phyloP scores from a whole-genome alignment of 2,113 vertebrate species.

The Zapus hudsonius region DNA sequence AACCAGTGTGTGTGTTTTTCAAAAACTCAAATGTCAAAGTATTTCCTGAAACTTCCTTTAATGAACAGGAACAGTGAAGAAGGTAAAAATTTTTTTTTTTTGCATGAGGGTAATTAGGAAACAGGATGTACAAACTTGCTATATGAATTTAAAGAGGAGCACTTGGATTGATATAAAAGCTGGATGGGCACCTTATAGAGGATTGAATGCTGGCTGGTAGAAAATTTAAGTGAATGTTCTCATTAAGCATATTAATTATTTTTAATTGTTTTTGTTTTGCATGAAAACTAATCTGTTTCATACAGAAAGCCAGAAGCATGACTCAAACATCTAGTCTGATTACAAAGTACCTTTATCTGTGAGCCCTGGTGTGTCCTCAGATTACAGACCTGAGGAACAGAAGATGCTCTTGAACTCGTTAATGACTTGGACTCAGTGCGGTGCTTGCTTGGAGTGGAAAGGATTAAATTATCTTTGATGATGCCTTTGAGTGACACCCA shows the following conservation, averaged over 20 bases:
- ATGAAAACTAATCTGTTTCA: conserved; percentile 18
- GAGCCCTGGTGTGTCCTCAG: not conserved
- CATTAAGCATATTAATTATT: conserved; percentile 1
- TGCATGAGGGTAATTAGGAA: conserved; percentile 79
- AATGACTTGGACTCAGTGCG: not conserved
- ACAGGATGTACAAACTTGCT: conserved; percentile 82
- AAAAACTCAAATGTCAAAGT: conserved; percentile 65
- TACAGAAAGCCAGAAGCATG: not conserved
- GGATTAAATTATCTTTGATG: conserved; percentile 22
- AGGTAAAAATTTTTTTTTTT: conserved; percentile 55
- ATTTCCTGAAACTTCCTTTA: conserved; percentile 74
- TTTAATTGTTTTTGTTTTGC: conserved; percentile 66
- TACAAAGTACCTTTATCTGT: not conserved
- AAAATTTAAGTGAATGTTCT: conserved; percentile 65
- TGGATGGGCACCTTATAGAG: conserved; percentile 65
- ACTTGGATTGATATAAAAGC: conserved; percentile 55
- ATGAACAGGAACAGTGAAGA: conserved; percentile 80
- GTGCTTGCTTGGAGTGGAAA: not conserved
- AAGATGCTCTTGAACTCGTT: not conserved
- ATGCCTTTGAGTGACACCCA: not conserved
- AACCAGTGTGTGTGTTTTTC: conserved; percentile 40
- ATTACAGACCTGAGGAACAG: not conserved
- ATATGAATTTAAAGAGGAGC: conserved; percentile 79
- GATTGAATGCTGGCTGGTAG: conserved; percentile 65
- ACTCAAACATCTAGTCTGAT: not conserved